A percentile compares a stretch with the other conserved stretches of the same genome.
These are phyloP conservation scores for Protonemura montana DNA, from an alignment of 2,888 invertebrate species.

Conservation along the genomic window DNA sequence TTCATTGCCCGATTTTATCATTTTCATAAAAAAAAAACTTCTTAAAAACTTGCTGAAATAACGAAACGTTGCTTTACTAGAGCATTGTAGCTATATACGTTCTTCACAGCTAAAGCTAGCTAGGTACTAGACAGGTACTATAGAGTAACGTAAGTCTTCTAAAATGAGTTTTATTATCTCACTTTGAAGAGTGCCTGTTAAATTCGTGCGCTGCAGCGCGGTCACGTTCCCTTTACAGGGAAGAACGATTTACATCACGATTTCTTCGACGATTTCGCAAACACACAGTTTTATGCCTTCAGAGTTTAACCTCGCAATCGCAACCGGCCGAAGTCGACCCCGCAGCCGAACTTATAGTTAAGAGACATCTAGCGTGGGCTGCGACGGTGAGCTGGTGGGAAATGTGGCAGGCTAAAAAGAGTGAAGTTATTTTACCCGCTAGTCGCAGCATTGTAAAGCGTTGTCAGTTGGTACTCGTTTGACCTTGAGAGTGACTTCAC, in stretches of 20 bases:
- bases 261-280: neutral
- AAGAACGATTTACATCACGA: constrained; percentile 21
- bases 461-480: too few species aligned
- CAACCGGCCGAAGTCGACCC: too few species aligned
- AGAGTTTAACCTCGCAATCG: too few species aligned
- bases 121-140: constrained; percentile 9
- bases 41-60: constrained; percentile 4
- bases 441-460: too few species aligned
- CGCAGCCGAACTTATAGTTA: too few species aligned
- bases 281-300: neutral
- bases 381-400: too few species aligned
- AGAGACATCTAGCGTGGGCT: too few species aligned
- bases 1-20: constrained; percentile 12
- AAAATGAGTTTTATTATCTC: constrained; percentile 12
- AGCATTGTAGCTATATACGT: neutral
- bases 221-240: neutral
- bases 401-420: too few species aligned
- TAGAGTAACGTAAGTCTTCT: neutral
- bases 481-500: too few species aligned
- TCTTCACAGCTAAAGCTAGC: neutral
- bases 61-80: neutral
- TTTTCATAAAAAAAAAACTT: constrained; percentile 12
- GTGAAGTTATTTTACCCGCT: too few species aligned
- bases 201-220: neutral
- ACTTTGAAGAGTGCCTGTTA: neutral